Percentiles rank a stretch among this genome's conserved stretches.
Conservation (phyloP, 2,113 vertebrate genomes). For the Probosciger aterrimus region DNA sequence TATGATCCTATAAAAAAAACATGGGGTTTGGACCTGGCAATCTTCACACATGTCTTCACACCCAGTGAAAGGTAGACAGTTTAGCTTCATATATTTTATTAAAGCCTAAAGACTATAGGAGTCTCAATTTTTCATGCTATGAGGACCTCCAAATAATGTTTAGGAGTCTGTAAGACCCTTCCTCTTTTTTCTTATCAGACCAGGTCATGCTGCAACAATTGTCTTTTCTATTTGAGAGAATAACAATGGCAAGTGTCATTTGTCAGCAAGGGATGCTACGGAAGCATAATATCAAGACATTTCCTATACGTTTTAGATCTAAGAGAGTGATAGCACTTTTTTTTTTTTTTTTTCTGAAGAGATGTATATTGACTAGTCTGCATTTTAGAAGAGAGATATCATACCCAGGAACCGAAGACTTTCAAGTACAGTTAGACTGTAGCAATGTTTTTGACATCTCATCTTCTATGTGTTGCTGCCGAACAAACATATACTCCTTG, state of each 20-base stretch:
- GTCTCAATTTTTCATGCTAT: background rate
- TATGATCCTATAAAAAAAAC: background rate
- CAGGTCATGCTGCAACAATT: background rate
- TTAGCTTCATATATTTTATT: background rate
- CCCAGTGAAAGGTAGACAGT: background rate
- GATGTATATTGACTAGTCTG: background rate
- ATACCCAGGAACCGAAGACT: background rate
- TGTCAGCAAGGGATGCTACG: background rate
- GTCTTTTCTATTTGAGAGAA: background rate
- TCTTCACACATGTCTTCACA: background rate
- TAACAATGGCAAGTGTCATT: background rate
- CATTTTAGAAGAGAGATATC: background rate
- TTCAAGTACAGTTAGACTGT: background rate
- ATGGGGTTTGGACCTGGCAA: fast-evolving
- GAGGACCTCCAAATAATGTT: background rate
- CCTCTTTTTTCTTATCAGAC: background rate
- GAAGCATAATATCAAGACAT: background rate
- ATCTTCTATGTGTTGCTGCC: background rate
- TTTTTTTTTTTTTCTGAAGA: background rate
- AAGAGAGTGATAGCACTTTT: background rate
- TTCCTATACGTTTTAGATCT: background rate
- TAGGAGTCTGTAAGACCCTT: background rate
- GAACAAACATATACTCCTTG: background rate
- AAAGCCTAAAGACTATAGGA: background rate
- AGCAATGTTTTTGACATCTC: background rate